phyloP scores from a whole-genome alignment of 2,888 invertebrate genomes.

The Dynastes maya region DNA sequence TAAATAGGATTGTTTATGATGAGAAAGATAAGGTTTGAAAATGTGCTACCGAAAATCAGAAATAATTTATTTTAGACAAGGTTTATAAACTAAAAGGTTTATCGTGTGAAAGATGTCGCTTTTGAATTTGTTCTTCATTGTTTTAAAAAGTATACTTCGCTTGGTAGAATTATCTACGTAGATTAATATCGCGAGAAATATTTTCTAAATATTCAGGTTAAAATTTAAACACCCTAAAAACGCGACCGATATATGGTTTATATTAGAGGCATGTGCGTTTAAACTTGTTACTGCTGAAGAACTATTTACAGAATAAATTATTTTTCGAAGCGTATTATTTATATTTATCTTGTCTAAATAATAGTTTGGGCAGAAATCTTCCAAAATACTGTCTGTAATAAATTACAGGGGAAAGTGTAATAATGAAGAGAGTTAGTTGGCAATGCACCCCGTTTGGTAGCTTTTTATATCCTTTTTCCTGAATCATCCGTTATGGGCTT shows the following conservation, averaged over 20 bases:
- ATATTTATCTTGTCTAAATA: no score
- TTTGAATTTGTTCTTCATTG: slow-evolving; percentile 18
- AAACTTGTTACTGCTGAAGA: no score
- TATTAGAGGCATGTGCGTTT: no score
- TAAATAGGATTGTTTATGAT: slow-evolving; percentile 34
- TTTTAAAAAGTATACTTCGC: not conserved
- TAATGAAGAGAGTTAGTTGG: slow-evolving; percentile 16
- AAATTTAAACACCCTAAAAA: no score
- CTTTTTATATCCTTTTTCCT: slow-evolving; percentile 56
- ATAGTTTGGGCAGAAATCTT: not conserved
- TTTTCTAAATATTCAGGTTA: no score
- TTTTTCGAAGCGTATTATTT: no score
- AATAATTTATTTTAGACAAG: slow-evolving; percentile 26
- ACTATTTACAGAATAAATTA: no score
- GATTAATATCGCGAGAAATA: not conserved
- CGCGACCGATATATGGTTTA: no score
- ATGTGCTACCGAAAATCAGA: slow-evolving; percentile 32
- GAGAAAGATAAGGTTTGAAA: slow-evolving; percentile 28
- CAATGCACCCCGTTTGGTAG: slow-evolving; percentile 34
- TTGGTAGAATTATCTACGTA: not conserved
- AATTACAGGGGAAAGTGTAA: slow-evolving; percentile 8
- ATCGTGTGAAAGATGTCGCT: slow-evolving; percentile 36
- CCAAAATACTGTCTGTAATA: not conserved
- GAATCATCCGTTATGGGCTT: slow-evolving; percentile 57
- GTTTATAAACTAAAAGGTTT: slow-evolving; percentile 29